Base-by-base conservation (phyloP, 2,888 invertebrate genomes). In the Torymus aiolomorphi region DNA sequence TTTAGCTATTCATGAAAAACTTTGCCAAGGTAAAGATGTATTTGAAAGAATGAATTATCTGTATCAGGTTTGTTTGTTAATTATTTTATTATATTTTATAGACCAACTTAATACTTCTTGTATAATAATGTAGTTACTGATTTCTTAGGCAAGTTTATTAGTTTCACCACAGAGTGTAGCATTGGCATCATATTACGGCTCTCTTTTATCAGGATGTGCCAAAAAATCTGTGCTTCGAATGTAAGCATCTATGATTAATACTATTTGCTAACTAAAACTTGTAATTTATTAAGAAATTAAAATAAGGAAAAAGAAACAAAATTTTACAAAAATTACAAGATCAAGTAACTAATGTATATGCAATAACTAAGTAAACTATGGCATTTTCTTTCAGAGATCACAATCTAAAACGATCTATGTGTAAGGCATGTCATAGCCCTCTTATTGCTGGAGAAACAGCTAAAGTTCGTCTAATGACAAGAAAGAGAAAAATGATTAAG, bases 1-100 rank as follows among this genome's bases (percentile, higher is more conserved):
- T 74, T 78, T 42, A 79, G 81, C 76, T 42, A 74, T 79, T 3
- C 51, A 80, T 61, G 78, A 80, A 57, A 93, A 92, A 86, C 92
- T 92, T 88, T 93, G 94, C 80, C 92, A 92, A 85, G 94, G 94
- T 76, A 94, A 94, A 87, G 94, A 94, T 88, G 91, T 93, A 31
- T 94, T 95, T 86, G 93, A 94, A 86, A 91, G 95, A 79, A 94
- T 95, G 88, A 95, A 95, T 89, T 95, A 92, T 86, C 90, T 95
- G 31, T 94, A 94, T 88, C 95, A 95, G 91, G 94, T 94, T 90
- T 80, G 63, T 71, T 74, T 66, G 12, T 67, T 24, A 51, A 31
- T 20, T 20, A 59, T 67, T 65, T 20, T 62, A 18, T 49, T 24
- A 16, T 72, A 65, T 65, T 14, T 74, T 12, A 20, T 65, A 24